phyloP scores from a whole-genome alignment of 2,888 invertebrate species.

The Urechis unicinctus region DNA sequence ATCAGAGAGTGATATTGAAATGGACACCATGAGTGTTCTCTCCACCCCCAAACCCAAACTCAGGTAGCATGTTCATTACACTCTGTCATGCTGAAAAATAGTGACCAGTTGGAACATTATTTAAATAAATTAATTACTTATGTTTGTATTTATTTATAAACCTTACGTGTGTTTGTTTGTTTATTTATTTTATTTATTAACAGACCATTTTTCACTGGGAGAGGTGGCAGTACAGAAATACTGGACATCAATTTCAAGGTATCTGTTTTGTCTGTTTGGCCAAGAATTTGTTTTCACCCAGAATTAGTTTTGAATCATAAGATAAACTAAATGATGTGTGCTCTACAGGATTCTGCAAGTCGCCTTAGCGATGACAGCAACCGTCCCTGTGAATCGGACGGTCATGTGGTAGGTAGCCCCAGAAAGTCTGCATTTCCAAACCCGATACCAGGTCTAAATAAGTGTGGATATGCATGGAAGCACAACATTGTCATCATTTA shows the following conservation, averaged over 20 bases:
- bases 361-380: conserved; percentile 56
- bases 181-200: conserved; percentile 11
- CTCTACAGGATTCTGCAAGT: conserved; percentile 20
- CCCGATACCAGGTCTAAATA: too few relatives aligned
- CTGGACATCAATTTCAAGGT: too few relatives aligned
- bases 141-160: conserved; percentile 2
- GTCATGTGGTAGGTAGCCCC: conserved; percentile 52
- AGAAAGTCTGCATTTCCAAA: too few relatives aligned
- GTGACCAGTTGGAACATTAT: neutral
- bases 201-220: conserved; percentile 81
- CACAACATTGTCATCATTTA: too few relatives aligned
- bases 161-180: neutral
- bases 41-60: conserved; percentile 95
- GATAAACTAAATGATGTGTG: too few relatives aligned
- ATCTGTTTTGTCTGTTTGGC: too few relatives aligned
- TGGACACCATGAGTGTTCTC: conserved; percentile 89
- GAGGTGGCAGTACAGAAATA: conserved; percentile 40
- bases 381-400: conserved; percentile 56
- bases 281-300: too few relatives aligned
- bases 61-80: conserved; percentile 3
- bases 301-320: too few relatives aligned
- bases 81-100: neutral
- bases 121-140: neutral
- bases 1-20: conserved; percentile 88
- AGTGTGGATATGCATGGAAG: too few relatives aligned